phyloP scores from a whole-genome alignment of 2,888 invertebrate species.

The Noctuana brunneofusca region DNA sequence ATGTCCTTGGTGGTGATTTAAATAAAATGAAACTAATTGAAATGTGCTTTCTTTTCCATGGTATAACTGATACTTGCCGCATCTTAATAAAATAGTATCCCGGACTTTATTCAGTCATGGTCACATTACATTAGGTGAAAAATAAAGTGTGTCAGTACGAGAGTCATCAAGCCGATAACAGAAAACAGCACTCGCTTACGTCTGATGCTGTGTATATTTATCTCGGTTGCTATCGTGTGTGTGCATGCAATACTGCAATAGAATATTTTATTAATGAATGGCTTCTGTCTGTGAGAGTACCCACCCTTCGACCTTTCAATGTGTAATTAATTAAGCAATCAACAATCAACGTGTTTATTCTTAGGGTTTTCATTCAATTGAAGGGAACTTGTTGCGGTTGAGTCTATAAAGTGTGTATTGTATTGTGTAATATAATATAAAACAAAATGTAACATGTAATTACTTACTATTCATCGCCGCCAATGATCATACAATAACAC shows the following conservation, averaged over 20 bases:
- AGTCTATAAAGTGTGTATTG: not conserved
- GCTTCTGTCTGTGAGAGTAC: slow-evolving; percentile 4
- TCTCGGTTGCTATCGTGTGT: slow-evolving; percentile 16
- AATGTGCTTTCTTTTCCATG: no score
- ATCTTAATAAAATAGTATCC: no score
- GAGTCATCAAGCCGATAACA: slow-evolving; percentile 32
- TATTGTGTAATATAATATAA: no score
- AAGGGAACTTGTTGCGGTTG: not conserved
- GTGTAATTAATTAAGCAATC: slow-evolving; percentile 16
- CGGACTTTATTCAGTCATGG: no score
- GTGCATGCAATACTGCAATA: not conserved
- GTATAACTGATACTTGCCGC: no score
- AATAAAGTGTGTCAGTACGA: slow-evolving; percentile 57
- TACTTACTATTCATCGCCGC: no score
- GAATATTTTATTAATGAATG: slow-evolving; percentile 21
- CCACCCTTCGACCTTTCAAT: slow-evolving; percentile 13
- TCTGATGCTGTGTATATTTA: slow-evolving; percentile 12
- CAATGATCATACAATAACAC: no score
- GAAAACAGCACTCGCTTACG: slow-evolving; percentile 11
- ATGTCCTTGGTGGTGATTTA: no score
- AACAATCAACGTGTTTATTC: not conserved
- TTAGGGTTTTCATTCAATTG: not conserved
- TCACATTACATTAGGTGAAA: slow-evolving; percentile 56
- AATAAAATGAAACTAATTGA: no score
- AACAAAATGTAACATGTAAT: not conserved